A percentile compares a stretch with the other conserved stretches of the same genome.
These are phyloP conservation scores for Ormyrus nitidulus DNA, from an alignment of 2,888 invertebrate species.

Conservation along the genomic window DNA sequence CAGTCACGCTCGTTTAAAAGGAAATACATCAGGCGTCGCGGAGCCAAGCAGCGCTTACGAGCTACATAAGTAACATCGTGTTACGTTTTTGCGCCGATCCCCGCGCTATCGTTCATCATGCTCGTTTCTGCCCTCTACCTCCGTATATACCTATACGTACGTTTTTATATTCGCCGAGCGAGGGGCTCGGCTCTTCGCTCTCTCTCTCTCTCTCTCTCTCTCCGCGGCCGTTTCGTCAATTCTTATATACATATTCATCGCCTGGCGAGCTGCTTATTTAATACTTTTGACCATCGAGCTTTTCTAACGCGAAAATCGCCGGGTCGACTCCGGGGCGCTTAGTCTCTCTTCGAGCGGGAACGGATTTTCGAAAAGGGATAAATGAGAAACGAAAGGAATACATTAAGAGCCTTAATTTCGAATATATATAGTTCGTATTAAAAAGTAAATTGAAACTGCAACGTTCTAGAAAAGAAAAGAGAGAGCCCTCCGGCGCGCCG, in stretches of 20 bases:
- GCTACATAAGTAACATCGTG: conserved; percentile 60
- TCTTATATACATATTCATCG: conserved; percentile 34
- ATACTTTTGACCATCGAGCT: too few relatives aligned
- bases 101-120: conserved; percentile 61
- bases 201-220: conserved; percentile 21
- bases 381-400: too few relatives aligned
- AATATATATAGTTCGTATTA: too few relatives aligned
- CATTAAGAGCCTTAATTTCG: too few relatives aligned
- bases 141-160: neutral
- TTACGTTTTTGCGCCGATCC: conserved; percentile 62
- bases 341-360: too few relatives aligned
- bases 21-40: conserved; percentile 46
- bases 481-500: too few relatives aligned
- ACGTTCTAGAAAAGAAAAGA: too few relatives aligned
- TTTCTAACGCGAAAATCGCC: too few relatives aligned
- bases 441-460: too few relatives aligned
- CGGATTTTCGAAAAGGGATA: too few relatives aligned
- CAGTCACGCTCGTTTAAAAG: conserved; percentile 51
- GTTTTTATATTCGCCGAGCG: conserved; percentile 23
- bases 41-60: conserved; percentile 47
- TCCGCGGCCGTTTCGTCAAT: conserved; percentile 19
- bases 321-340: too few relatives aligned
- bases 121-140: conserved; percentile 36
- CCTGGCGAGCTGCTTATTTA: too few relatives aligned
- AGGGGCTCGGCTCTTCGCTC: neutral